Evolutionary conservation across 2,888 invertebrate genomes (phyloP).

Genomic region (Elmis aenea): DNA sequence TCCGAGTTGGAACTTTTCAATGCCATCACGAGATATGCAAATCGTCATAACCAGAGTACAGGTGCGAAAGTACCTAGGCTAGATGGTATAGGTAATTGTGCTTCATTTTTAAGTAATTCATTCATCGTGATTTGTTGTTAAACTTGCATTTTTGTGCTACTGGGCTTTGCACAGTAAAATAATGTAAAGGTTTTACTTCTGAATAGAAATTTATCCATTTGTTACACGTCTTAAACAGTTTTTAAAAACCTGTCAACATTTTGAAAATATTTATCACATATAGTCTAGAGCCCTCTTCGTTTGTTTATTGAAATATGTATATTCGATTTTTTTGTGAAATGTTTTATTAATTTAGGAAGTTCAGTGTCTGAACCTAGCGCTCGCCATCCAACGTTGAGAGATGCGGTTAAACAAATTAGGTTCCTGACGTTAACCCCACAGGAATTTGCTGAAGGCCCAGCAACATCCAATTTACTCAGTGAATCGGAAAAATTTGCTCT

Average conservation of each 20-base stretch:
- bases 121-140: neutral
- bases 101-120: constrained; percentile 21
- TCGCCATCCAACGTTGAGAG: constrained; percentile 50
- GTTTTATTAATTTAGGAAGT: constrained; percentile 16
- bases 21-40: constrained; percentile 64
- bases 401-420: constrained; percentile 70
- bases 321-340: too few species aligned
- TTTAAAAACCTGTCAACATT: too few species aligned
- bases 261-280: too few species aligned
- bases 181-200: too few species aligned
- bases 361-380: constrained; percentile 24
- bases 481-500: constrained; percentile 76
- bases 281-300: too few species aligned
- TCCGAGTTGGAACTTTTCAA: constrained; percentile 75
- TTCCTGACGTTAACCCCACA: constrained; percentile 75
- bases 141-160: too few species aligned
- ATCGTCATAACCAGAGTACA: constrained; percentile 52
- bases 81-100: constrained; percentile 45
- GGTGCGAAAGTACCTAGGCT: constrained; percentile 48
- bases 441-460: constrained; percentile 80
- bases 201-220: too few species aligned
- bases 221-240: too few species aligned
- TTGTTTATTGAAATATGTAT: too few species aligned
- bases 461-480: constrained; percentile 65
- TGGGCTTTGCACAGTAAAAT: too few species aligned